Base-by-base conservation (phyloP, 2,113 vertebrate species). In the Arenaria interpres region DNA sequence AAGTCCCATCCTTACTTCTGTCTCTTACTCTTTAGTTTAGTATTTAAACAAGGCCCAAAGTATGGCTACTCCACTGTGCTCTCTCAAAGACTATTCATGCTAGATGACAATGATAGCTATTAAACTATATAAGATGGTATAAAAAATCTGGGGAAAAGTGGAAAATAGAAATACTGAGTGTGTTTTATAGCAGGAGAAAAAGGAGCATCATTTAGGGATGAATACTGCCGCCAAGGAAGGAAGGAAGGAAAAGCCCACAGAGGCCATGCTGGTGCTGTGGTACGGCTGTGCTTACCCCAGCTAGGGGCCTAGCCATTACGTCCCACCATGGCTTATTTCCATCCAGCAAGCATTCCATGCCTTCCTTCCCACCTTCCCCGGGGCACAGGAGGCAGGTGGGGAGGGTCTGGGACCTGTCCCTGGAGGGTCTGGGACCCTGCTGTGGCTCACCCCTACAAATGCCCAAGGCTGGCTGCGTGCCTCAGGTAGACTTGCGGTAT, bases 391-490 rank as follows among this genome's bases (percentile, higher is more conserved):
- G 19, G 54, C 9, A 22, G 51, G 23, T 50, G 32, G 18, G 35
- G 53, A 90, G 43, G 11, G 16, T 22, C 50, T 50, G 10, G 23
- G 53, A 56, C 46, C 28, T 50, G 48, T 50, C 48, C 48, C 23
- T 24, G 48, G 48, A 50, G 51, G 51, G 27, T 53, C 51, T 53
- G 46, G 41, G 59, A 56, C 46, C 33, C 69, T 14, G 25, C 39
- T 63, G 62, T 30, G 45, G 25, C 43, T 14, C 20, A 32, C 33
- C 37, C 22, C 27, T 51, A 43, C 10, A 12, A 62, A 82, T 7
- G 24, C 11, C 53, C 48, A n/a, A 8, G 0, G 3, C 17, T 37
- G 43, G 41, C 45, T 28, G 12, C 9, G 4, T 21, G n/a, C 23
- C 27, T 67, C 45, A 46, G 57, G 46, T 67, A 23, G 57, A 35